Evolutionary conservation across 2,113 vertebrate species (phyloP), one percentile per base, ranked within the genome.

Genomic region (Sander lucioperca): DNA sequence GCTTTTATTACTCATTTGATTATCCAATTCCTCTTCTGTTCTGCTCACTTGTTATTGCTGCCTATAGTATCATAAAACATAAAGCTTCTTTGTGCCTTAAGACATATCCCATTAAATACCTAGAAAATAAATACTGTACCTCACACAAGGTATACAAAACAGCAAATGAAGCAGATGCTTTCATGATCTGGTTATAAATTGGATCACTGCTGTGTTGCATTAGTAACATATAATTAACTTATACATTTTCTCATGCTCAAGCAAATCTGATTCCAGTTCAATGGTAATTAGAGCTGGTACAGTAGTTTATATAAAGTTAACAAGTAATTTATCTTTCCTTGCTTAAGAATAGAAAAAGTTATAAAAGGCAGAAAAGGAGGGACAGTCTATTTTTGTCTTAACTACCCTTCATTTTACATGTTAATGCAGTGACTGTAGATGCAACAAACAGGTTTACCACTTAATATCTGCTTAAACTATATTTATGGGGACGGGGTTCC

Each of bases 401-500:
- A 19, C 25, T n/a, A 19, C n/a, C 21, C n/a, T 66, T 10, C 4
- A 25, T 36, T 50, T 43, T 62, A 13, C 69, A 3, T 36, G 50
- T 43, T 58, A 15, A 64, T 27, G 21, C 19, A 57, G 27, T 23
- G 48, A 54, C 16, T 14, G 53, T 43, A 12, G 53, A 11, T 16
- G 39, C 19, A 80, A 73, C 36, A 72, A 39, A 74, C 71, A 58
- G 66, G 54, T 85, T 83, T 71, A 71, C 64, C 18, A 19, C 18
- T 65, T 4, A 72, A 82, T 77, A 89, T 69, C 86, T 78, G 61
- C 64, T 54, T 63, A 25, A 45, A 33, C 33, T 33, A 33, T 33
- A 50, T 54, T 48, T 73, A 63, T 6, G 19, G 45, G 23, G 18
- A 23, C 2, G 6, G 54, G 45, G 48, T 59, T 77, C 1, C 54